phyloP scores from a whole-genome alignment of 2,888 invertebrate genomes.

The Latheticus oryzae region DNA sequence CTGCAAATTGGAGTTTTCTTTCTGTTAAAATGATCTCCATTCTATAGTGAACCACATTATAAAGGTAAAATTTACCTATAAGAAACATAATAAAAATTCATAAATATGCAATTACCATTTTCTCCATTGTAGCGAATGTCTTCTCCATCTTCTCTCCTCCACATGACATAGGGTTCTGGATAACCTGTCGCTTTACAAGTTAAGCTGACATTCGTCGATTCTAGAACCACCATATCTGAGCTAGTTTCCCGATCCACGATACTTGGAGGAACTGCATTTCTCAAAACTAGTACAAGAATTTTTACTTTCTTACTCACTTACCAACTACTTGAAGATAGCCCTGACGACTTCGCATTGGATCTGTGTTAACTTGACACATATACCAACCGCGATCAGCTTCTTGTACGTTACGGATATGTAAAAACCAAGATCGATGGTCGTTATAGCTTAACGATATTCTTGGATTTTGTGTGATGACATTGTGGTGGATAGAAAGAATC shows the following conservation, averaged over 20 bases:
- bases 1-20: constrained; percentile 37
- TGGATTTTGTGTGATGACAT: constrained; percentile 91
- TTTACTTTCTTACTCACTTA: constrained; percentile 66
- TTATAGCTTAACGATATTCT: constrained; percentile 88
- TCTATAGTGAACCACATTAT: constrained; percentile 24
- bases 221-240: constrained; percentile 91
- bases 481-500: constrained; percentile 90
- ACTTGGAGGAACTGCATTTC: constrained; percentile 84
- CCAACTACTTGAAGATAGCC: constrained; percentile 93
- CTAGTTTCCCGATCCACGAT: constrained; percentile 92
- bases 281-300: constrained; percentile 23
- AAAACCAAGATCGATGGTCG: constrained; percentile 92
- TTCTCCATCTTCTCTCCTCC: constrained; percentile 89
- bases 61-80: constrained; percentile 45
- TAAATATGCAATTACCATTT: constrained; percentile 72
- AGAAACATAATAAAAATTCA: constrained; percentile 48
- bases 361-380: constrained; percentile 94
- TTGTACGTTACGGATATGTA: constrained; percentile 89
- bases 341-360: constrained; percentile 91
- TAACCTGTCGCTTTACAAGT: constrained; percentile 89
- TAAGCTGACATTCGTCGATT: constrained; percentile 88
- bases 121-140: constrained; percentile 92
- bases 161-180: constrained; percentile 93
- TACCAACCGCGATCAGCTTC: constrained; percentile 91
- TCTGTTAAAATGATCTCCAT: constrained; percentile 10